Conservation (phyloP, 1,140 invertebrate species). For the Liolophura sinensis region DNA sequence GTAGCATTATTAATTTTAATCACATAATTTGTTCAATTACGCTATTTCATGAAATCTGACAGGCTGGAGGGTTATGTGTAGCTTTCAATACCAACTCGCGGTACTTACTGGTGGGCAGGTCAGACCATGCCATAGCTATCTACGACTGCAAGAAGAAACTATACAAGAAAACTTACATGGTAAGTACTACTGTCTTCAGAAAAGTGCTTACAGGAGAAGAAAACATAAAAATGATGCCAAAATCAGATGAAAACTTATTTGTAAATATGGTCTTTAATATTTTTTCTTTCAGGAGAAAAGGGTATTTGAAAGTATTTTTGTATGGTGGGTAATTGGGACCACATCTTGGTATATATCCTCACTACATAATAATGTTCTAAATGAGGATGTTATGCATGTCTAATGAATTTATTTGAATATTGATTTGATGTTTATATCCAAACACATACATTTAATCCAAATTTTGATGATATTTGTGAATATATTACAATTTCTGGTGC, state of each 20-base stretch:
- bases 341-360: background rate
- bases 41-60: too few relatives aligned
- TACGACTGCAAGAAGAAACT: slow-evolving; percentile 51
- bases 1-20: too few relatives aligned
- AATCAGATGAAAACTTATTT: background rate
- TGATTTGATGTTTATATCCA: background rate
- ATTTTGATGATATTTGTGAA: background rate
- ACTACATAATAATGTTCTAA: too few relatives aligned
- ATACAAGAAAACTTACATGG: slow-evolving; percentile 50
- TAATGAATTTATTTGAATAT: background rate
- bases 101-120: slow-evolving; percentile 43
- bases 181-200: slow-evolving; percentile 12
- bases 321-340: background rate
- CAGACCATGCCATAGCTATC: slow-evolving; percentile 36
- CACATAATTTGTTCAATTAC: too few relatives aligned
- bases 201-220: background rate
- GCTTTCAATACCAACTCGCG: slow-evolving; percentile 47
- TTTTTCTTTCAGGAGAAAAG: background rate
- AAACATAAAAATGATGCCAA: background rate
- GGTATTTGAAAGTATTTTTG: background rate
- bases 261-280: background rate
- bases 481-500: background rate
- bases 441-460: background rate
- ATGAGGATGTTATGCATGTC: too few relatives aligned
- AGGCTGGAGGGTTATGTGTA: slow-evolving; percentile 42